phyloP scores from a whole-genome alignment of 2,113 vertebrate species.

The Erpornis zantholeuca region DNA sequence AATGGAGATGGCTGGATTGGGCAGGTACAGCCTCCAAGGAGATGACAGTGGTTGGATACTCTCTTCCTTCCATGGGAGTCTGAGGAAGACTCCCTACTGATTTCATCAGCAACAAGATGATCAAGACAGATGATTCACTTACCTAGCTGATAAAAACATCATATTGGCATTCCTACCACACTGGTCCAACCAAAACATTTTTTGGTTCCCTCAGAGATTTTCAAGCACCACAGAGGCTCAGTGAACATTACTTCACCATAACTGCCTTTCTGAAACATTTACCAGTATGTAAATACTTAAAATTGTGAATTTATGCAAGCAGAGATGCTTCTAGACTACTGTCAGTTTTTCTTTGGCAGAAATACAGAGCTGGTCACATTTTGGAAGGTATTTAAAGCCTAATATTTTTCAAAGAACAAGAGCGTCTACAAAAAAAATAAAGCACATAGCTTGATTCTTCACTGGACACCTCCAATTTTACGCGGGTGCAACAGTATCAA shows the following conservation, averaged over 20 bases:
- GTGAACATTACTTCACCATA: background rate
- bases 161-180: background rate
- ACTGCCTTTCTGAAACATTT: background rate
- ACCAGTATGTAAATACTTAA: background rate
- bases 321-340: background rate
- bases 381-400: background rate
- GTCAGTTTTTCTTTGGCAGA: background rate
- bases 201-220: background rate
- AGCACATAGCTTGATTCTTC: background rate
- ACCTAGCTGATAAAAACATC: background rate
- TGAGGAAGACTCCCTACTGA: background rate
- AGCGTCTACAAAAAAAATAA: background rate
- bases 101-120: background rate
- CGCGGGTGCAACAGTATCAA: background rate
- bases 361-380: background rate
- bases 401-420: slow-evolving; percentile 3
- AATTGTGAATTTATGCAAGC: background rate
- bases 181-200: background rate
- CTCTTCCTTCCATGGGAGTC: background rate
- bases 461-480: background rate
- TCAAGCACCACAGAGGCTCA: background rate
- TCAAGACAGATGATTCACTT: background rate
- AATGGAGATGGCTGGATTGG: background rate
- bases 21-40: background rate
- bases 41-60: background rate